Evolutionary conservation across 2,797 vertebrate genomes (phyloP), one percentile per base, ranked within the genome.

Genomic region (Megalops cyprinoides): DNA sequence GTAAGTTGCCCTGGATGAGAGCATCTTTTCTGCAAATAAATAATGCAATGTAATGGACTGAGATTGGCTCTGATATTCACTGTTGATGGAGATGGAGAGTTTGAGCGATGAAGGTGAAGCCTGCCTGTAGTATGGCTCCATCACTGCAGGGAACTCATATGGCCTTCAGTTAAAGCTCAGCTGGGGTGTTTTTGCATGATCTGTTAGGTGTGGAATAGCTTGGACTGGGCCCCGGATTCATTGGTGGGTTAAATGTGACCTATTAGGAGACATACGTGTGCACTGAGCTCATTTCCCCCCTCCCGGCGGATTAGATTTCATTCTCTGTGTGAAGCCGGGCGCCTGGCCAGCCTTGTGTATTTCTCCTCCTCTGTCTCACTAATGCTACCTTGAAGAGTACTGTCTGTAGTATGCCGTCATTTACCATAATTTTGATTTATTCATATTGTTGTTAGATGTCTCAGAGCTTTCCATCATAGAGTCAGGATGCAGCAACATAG

Each of bases 241-340:
- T 81, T 65, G 55, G 65, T 55, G 73, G 74, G 79, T 75, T 76
- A 53, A 76, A 71, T 34, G 48, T 34, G 31, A 79, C 78, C 31
- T 71, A 34, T 71, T 80, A 56, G 39, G 28, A 34, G 49, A 55
- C 31, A 56, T 34, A 62, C 37, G 60, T 76, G 74, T 77, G 49
- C 74, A 31, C 25, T 77, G 42, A 60, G 39, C 55, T 28, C 31
- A 80, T 75, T 51, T 71, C 58, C 62, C 37, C 20, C 49, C 48
- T n/a, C 58, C 79, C 37, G 9, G n/a, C 14, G 15, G 51, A 80
- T 74, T 56, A 49, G 53, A 62, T 65, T 46, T 62, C 73, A 76
- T 31, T 69, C 28, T 53, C 46, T 25, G 7, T 74, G 46, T 28
- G 20, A 20, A 37, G 28, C 42, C 49, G 48, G 74, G 58, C 74